Percentiles rank a stretch among this genome's conserved stretches.
phyloP scores from a whole-genome alignment of 2,888 invertebrate genomes.

The Suillia variegata region DNA sequence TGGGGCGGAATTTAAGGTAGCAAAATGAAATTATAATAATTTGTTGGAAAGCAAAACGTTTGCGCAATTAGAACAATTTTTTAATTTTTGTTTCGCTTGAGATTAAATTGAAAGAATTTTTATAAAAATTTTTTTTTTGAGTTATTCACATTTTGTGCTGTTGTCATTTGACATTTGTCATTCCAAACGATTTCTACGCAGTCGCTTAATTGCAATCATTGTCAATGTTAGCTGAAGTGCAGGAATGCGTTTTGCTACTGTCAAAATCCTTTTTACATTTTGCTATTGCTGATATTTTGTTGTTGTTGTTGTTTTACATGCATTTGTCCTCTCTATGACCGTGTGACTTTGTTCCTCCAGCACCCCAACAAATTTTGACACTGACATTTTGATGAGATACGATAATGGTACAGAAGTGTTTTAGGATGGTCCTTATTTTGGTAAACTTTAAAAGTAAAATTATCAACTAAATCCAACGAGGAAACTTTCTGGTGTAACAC shows the following conservation, averaged over 20 bases:
- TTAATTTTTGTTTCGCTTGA: background rate
- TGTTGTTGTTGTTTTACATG: background rate
- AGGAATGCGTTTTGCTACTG: background rate
- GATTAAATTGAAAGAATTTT: background rate
- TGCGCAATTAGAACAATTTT: background rate
- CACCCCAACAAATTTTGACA: background rate
- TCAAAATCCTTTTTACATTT: background rate
- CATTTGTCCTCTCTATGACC: background rate
- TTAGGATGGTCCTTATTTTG: too few species aligned
- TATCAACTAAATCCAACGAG: too few species aligned
- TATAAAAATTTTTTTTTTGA: background rate
- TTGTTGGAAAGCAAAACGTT: too few species aligned
- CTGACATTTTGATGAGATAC: background rate
- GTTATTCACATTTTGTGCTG: background rate
- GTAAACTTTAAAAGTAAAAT: too few species aligned
- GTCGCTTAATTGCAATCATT: too few species aligned
- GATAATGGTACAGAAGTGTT: background rate
- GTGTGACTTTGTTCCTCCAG: slow-evolving; percentile 1
- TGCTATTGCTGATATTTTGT: background rate
- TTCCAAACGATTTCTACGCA: too few species aligned
- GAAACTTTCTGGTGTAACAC: too few species aligned
- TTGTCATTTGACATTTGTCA: too few species aligned
- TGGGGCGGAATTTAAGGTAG: too few species aligned
- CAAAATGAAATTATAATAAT: too few species aligned
- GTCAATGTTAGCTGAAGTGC: slow-evolving; percentile 25